Conservation (phyloP, 2,113 vertebrate genomes). For the Camelus dromedarius region DNA sequence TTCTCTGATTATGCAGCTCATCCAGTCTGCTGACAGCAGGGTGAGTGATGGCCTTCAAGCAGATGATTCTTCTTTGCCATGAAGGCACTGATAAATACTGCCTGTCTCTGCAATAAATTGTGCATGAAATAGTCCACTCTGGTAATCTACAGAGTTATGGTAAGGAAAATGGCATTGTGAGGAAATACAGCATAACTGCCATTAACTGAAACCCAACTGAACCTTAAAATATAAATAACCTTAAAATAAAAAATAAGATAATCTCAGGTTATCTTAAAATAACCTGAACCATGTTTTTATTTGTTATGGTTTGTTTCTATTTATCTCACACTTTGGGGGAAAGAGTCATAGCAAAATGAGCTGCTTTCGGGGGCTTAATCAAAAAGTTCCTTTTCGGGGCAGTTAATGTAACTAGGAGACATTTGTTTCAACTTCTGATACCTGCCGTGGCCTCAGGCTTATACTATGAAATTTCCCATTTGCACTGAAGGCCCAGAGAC, state of each 20-base stretch:
- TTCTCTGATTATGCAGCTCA: conserved; percentile 71
- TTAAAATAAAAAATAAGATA: not conserved
- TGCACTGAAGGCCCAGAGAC: not conserved
- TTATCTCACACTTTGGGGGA: not conserved
- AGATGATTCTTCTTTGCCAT: conserved; percentile 78
- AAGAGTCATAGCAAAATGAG: conserved; percentile 30
- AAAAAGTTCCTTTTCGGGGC: not conserved
- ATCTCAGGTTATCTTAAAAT: not conserved
- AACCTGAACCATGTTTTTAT: not conserved
- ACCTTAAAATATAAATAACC: not conserved
- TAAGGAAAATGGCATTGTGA: conserved; percentile 63
- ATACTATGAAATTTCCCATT: not conserved
- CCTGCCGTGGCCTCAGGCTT: not conserved
- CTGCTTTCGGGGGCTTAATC: not conserved
- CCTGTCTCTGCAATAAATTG: conserved; percentile 77
- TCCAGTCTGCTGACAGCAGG: conserved; percentile 73
- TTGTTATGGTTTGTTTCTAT: conserved; percentile 25
- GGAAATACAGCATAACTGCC: conserved; percentile 47
- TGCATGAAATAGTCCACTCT: conserved; percentile 69
- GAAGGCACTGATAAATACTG: conserved; percentile 78
- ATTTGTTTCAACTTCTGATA: conserved; percentile 41
- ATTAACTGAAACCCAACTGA: conserved; percentile 49
- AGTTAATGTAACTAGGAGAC: not conserved
- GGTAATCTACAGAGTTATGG: conserved; percentile 72
- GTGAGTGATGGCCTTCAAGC: conserved; percentile 85